Evolutionary conservation across 1,140 invertebrate genomes (phyloP), one percentile per base, ranked within the genome.

Genomic region (Drosophila seguyi): DNA sequence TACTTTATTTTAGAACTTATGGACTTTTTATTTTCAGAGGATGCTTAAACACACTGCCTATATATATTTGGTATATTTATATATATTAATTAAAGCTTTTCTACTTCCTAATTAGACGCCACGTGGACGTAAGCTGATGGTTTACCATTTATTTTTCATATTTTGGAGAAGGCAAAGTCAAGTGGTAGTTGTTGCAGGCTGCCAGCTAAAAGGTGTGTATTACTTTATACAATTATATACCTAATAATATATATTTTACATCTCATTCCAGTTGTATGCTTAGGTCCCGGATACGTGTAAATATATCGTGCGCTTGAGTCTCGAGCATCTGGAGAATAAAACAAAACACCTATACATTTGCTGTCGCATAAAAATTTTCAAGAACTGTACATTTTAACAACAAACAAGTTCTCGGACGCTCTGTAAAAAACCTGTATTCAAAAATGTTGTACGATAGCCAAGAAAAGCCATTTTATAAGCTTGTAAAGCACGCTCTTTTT

Each of bases 401-500:
- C 44, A 76, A 38, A 78, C 41, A 39, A 57, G 20, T 62, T 44
- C 11, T 44, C 60, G 11, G 55, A 81, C 39, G 13, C 14, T 55
- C 31, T 50, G 63, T 62, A 41, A 56, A 31, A 29, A 47, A 42
- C 22, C 36, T 27, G 47, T 38, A 36, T 41, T 53, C 31, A 50
- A 76, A 66, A 45, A 55, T 73, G 39, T 76, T 75, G 73, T 75
- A 78, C 22, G 8, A 79, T 77, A 78, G 39, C 57, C 76, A 61
- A 50, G 73, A 31, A 73, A 55, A 66, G 63, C 59, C 79, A 67
- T 61, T 79, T 85, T 88, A 66, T 88, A 76, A 73, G 83, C 84
- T 86, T 86, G 75, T 66, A 65, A 87, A 86, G 83, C 83, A 66
- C 66, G 67, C 48, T 50, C 68, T 61, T 82, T 81, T 81, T 82